Conservation (phyloP, 2,888 invertebrate species). For the Pardosa pseudoannulata region DNA sequence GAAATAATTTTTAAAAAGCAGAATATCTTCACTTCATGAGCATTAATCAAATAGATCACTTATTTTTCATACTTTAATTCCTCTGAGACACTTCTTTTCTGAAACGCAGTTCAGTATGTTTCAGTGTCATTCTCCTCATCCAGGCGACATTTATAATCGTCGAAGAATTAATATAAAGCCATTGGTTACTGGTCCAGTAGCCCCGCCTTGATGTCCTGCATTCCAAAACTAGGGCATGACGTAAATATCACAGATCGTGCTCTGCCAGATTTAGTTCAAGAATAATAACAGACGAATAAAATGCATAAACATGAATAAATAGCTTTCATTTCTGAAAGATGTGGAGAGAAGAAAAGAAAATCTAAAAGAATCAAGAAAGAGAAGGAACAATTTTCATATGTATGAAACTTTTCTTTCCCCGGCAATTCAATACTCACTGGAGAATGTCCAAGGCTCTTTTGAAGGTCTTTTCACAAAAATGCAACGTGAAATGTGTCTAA, state of each 20-base stretch:
- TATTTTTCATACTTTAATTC: too few relatives aligned
- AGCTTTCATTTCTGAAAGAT: background rate
- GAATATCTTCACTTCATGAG: too few relatives aligned
- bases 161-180: background rate
- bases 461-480: background rate
- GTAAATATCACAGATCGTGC: slow-evolving; percentile 32
- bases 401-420: background rate
- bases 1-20: too few relatives aligned
- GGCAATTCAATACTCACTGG: background rate
- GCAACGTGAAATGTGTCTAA: background rate
- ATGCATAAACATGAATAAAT: background rate
- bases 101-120: too few relatives aligned
- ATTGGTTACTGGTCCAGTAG: background rate
- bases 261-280: slow-evolving; percentile 3
- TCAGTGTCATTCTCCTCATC: too few relatives aligned
- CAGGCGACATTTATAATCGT: too few relatives aligned
- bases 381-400: background rate
- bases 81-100: too few relatives aligned
- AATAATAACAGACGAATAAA: background rate
- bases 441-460: background rate
- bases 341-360: background rate
- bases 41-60: too few relatives aligned
- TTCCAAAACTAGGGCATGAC: slow-evolving; percentile 54
- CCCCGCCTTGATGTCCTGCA: background rate
- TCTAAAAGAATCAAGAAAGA: background rate